phyloP scores from a whole-genome alignment of 2,113 vertebrate genomes.

The Theropithecus gelada region DNA sequence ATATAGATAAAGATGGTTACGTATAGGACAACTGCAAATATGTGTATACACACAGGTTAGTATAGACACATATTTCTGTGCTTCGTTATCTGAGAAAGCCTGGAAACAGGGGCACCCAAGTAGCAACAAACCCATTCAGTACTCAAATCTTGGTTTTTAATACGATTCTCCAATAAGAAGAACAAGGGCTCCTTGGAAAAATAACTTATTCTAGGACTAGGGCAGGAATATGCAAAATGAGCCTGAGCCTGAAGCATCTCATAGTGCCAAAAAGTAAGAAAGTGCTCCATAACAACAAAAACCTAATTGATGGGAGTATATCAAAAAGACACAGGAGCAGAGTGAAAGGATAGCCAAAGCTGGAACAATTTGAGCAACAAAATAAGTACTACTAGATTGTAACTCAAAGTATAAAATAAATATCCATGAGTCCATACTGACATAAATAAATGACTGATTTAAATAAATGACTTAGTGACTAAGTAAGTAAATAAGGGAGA shows the following conservation, averaged over 20 bases:
- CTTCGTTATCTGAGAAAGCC: neutral
- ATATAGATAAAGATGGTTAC: neutral
- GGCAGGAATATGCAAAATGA: neutral
- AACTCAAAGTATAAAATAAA: neutral
- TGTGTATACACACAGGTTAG: neutral
- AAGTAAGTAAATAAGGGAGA: neutral
- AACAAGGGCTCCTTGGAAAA: neutral
- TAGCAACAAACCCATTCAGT: neutral
- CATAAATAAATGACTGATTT: neutral
- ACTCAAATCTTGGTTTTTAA: neutral
- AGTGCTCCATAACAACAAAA: neutral
- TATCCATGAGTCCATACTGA: neutral
- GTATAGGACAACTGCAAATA: neutral
- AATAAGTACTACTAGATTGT: neutral
- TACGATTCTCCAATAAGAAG: neutral
- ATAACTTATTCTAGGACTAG: neutral
- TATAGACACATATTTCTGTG: neutral
- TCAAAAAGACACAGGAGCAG: neutral
- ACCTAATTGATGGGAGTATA: neutral
- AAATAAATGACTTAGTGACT: neutral
- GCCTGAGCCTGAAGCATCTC: neutral
- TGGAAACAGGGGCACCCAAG: neutral
- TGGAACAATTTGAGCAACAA: neutral
- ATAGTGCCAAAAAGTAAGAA: neutral
- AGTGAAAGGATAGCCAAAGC: neutral